These are phyloP conservation scores for Andricus grossulariae DNA, from an alignment of 1,140 invertebrate species.

Conservation along the genomic window DNA sequence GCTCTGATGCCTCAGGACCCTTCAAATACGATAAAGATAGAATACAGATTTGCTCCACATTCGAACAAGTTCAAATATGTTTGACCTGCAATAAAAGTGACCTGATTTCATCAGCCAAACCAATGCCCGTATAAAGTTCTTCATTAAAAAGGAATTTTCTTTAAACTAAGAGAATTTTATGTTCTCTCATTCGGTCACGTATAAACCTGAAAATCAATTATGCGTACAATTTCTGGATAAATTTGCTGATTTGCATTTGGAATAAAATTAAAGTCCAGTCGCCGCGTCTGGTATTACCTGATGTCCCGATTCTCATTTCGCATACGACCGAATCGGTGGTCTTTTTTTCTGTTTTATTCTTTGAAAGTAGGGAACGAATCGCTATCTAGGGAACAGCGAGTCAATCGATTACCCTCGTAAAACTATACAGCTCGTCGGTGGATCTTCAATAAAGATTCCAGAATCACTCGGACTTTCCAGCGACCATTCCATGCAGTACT, in stretches of 20 bases:
- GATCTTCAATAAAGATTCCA: slow-evolving; percentile 41
- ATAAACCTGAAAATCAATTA: slow-evolving; percentile 23
- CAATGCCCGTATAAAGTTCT: too few species aligned
- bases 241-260: slow-evolving; percentile 16
- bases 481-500: not conserved
- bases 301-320: not conserved
- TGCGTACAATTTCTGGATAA: slow-evolving; percentile 21
- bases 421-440: slow-evolving; percentile 46
- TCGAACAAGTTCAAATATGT: too few species aligned
- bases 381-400: slow-evolving; percentile 39
- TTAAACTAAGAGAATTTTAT: not conserved
- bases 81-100: too few species aligned
- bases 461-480: slow-evolving; percentile 25
- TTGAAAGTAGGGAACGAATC: slow-evolving; percentile 39
- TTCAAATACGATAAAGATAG: too few species aligned
- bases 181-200: not conserved
- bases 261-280: slow-evolving; percentile 32
- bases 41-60: too few species aligned
- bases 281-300: slow-evolving; percentile 6
- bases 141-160: not conserved
- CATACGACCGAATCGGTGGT: slow-evolving; percentile 4
- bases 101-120: too few species aligned
- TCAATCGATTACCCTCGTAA: slow-evolving; percentile 58
- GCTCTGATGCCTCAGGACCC: too few species aligned
- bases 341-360: slow-evolving; percentile 20